Conservation (phyloP, 2,113 vertebrate species). For the Hystrix cristata region DNA sequence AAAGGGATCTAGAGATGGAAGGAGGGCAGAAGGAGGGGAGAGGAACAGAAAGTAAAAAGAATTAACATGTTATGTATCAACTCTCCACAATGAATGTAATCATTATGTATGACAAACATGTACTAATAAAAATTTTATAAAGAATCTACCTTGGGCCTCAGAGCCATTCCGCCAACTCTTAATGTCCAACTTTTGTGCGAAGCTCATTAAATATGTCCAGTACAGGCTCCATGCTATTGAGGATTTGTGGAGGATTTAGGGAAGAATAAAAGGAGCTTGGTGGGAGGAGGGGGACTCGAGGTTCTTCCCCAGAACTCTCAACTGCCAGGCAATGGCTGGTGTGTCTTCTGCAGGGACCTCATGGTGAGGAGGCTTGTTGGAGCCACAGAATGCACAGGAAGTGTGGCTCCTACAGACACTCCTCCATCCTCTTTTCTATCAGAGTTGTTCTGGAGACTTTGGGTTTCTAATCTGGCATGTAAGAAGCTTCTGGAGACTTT, state of each 20-base stretch:
- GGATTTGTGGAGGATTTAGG: neutral
- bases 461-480: neutral
- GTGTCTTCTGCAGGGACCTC: neutral
- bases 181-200: neutral
- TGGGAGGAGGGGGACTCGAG: neutral
- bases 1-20: too few species aligned
- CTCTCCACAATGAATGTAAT: too few species aligned
- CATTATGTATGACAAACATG: too few species aligned
- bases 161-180: neutral
- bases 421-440: neutral
- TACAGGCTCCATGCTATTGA: neutral
- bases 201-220: neutral
- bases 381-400: neutral
- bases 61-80: too few species aligned
- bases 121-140: neutral
- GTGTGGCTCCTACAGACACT: accelerated
- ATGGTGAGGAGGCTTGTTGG: neutral
- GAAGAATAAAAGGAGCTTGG: neutral
- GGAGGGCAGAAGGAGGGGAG: too few species aligned
- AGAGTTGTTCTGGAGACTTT: neutral
- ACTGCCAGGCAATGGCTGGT: neutral
- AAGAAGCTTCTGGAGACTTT: too few species aligned
- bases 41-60: too few species aligned
- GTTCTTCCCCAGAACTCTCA: neutral
- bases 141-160: neutral